These are phyloP conservation scores for Diuraphis noxia DNA, from an alignment of 1,140 invertebrate genomes.

Conservation along the genomic window DNA sequence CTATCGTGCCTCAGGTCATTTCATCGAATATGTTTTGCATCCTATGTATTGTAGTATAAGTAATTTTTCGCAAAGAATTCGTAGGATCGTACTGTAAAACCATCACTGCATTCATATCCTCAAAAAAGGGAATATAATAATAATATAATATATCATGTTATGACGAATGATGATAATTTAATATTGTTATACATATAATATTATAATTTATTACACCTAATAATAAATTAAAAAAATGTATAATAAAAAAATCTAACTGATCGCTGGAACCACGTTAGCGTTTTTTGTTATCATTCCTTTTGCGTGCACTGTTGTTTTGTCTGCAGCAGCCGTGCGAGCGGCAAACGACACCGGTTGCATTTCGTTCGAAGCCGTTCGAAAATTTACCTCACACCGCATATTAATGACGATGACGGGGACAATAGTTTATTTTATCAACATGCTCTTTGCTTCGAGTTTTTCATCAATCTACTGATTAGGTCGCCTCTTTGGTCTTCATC, in stretches of 20 bases:
- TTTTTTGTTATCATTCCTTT: constrained; percentile 21
- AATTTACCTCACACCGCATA: not conserved
- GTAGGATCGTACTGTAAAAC: not conserved
- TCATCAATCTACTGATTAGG: not conserved
- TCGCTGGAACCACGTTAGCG: constrained; percentile 9
- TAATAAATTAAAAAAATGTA: too few species aligned
- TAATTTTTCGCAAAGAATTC: not conserved
- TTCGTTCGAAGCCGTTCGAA: not conserved
- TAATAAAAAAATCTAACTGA: not conserved
- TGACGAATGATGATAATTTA: not conserved
- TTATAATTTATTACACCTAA: not conserved
- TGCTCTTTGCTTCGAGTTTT: not conserved
- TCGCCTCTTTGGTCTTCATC: not conserved
- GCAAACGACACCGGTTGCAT: constrained; percentile 26
- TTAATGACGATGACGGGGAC: not conserved
- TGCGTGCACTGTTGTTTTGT: constrained; percentile 2
- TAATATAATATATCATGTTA: not conserved
- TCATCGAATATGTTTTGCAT: not conserved
- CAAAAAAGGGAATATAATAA: not conserved
- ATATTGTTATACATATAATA: not conserved
- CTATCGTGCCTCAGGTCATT: too few species aligned
- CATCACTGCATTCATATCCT: not conserved
- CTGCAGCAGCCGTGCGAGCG: not conserved
- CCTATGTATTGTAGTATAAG: not conserved
- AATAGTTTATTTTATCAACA: not conserved